Evolutionary conservation across 2,113 vertebrate species (phyloP).

Genomic region (Trogon melanurus): DNA sequence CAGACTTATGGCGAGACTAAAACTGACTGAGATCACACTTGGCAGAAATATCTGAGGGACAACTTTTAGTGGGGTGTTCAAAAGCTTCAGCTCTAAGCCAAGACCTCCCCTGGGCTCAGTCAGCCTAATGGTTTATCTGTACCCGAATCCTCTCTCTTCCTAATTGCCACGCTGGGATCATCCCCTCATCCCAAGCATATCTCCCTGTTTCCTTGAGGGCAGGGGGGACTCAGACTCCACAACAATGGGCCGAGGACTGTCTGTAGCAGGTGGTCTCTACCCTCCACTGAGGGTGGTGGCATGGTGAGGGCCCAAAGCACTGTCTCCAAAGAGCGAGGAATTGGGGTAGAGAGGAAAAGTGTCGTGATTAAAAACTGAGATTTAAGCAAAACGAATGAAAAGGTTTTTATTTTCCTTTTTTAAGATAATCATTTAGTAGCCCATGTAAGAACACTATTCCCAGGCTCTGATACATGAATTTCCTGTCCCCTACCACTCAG

Average conservation of each 20-base stretch:
- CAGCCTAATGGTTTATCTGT: not conserved
- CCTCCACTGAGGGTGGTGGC: not conserved
- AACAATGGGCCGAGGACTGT: not conserved
- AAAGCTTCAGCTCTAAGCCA: not conserved
- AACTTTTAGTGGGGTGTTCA: not conserved
- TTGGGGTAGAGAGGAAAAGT: not conserved
- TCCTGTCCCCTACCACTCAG: not conserved
- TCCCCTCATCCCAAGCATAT: accelerated
- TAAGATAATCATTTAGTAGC: not conserved
- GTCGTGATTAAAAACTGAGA: not conserved
- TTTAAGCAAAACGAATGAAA: not conserved
- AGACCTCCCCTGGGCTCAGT: not conserved
- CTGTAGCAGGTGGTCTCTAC: not conserved
- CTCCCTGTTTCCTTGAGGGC: not conserved
- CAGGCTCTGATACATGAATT: not conserved
- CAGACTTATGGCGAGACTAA: not conserved
- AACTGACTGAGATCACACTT: not conserved
- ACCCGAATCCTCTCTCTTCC: not conserved
- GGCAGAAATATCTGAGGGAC: not conserved
- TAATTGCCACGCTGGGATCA: not conserved
- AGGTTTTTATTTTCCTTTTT: not conserved
- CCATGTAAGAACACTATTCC: not conserved
- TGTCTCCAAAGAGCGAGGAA: not conserved
- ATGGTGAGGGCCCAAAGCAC: not conserved
- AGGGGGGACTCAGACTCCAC: not conserved